Evolutionary conservation across 2,113 vertebrate genomes (phyloP).

Genomic region (Hippocampus abdominalis): DNA sequence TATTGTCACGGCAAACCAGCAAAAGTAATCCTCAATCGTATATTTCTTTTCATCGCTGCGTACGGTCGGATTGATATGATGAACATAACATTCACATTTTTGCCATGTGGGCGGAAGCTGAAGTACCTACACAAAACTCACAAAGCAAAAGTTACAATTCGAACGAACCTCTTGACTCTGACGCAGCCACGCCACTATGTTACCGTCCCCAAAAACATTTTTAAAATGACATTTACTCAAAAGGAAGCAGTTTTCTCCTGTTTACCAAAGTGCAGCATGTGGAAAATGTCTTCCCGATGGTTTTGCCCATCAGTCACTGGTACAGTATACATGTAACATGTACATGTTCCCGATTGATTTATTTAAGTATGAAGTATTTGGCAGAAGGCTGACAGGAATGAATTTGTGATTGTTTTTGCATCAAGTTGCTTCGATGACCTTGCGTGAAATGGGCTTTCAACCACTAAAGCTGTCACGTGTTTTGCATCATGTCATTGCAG

Average conservation of each 20-base stretch:
- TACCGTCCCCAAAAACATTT: neutral
- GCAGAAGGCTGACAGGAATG: neutral
- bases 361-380: neutral
- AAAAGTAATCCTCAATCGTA: no score
- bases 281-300: neutral
- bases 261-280: neutral
- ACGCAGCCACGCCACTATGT: no score
- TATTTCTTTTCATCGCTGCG: no score
- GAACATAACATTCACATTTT: no score
- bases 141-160: no score
- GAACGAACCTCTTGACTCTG: no score
- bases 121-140: no score
- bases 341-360: neutral
- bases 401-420: neutral
- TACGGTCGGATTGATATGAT: no score
- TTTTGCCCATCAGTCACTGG: neutral
- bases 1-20: no score
- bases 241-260: neutral
- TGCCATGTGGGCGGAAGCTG: no score
- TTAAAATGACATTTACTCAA: neutral
- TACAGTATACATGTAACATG: neutral
- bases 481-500: conserved; percentile 3
- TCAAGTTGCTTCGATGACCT: neutral
- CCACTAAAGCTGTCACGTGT: neutral
- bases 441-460: neutral